Conservation (phyloP, 2,888 invertebrate species). For the Adelphocoris suturalis region DNA sequence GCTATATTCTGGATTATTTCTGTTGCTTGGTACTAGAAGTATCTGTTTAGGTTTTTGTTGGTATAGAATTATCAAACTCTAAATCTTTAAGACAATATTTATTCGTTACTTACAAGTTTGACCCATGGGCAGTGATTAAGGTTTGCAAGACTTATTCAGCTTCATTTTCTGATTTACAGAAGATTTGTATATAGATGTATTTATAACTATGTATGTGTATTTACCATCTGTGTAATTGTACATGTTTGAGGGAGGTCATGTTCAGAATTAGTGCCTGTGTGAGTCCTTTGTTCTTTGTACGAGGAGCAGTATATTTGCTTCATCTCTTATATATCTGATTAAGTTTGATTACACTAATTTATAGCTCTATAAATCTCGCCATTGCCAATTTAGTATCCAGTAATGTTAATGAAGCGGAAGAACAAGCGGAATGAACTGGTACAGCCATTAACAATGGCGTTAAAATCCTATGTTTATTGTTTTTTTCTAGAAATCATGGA, state of each 20-base stretch:
- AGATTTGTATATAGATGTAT: constrained; percentile 65
- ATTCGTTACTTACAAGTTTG: constrained; percentile 5
- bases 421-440: constrained; percentile 26
- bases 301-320: constrained; percentile 47
- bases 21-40: neutral
- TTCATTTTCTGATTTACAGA: constrained; percentile 57
- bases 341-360: constrained; percentile 56
- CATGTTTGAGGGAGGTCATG: constrained; percentile 58
- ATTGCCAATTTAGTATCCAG: constrained; percentile 51
- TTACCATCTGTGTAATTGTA: constrained; percentile 62
- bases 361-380: constrained; percentile 47
- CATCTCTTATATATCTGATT: constrained; percentile 52
- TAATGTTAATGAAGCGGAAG: constrained; percentile 45
- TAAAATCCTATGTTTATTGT: constrained; percentile 49
- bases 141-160: constrained; percentile 66
- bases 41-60: neutral
- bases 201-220: constrained; percentile 64
- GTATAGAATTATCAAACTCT: too few relatives aligned
- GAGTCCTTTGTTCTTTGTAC: constrained; percentile 58
- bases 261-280: constrained; percentile 64
- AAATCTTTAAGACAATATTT: neutral
- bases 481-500: constrained; percentile 29
- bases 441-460: constrained; percentile 38
- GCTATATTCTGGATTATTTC: neutral
- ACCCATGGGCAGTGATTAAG: constrained; percentile 60